Conservation (phyloP, 2,888 invertebrate genomes). For the Polyploca ridens region DNA sequence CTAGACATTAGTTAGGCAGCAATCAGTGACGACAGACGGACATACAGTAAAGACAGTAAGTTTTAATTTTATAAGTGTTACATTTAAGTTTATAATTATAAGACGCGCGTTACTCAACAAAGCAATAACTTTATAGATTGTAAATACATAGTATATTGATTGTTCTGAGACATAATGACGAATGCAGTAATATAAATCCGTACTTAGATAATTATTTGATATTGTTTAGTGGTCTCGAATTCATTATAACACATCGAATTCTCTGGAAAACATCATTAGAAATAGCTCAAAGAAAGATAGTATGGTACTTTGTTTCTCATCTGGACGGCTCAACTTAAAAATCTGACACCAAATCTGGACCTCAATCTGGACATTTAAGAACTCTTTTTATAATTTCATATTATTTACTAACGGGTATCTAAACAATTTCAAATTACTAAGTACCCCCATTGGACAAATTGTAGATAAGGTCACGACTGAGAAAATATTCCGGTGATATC, state of each 20-base stretch:
- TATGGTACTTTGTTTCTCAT: no score
- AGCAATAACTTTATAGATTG: slow-evolving; percentile 55
- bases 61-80: not conserved
- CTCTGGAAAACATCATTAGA: no score
- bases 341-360: no score
- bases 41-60: no score
- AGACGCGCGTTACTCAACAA: slow-evolving; percentile 36
- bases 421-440: slow-evolving; percentile 40
- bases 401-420: not conserved
- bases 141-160: not conserved
- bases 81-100: slow-evolving; percentile 30
- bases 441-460: slow-evolving; percentile 41
- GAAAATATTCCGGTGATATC: slow-evolving; percentile 50
- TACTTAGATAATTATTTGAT: not conserved
- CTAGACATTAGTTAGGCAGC: no score
- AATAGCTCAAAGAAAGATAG: no score
- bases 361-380: no score
- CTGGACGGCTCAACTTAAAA: no score
- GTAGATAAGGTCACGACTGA: slow-evolving; percentile 59
- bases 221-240: not conserved
- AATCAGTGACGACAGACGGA: no score
- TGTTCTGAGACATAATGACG: not conserved
- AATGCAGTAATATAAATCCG: not conserved
- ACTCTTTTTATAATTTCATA: no score
- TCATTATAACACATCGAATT: no score